phyloP scores from a whole-genome alignment of 2,797 vertebrate genomes.

The Denticeps clupeoides region DNA sequence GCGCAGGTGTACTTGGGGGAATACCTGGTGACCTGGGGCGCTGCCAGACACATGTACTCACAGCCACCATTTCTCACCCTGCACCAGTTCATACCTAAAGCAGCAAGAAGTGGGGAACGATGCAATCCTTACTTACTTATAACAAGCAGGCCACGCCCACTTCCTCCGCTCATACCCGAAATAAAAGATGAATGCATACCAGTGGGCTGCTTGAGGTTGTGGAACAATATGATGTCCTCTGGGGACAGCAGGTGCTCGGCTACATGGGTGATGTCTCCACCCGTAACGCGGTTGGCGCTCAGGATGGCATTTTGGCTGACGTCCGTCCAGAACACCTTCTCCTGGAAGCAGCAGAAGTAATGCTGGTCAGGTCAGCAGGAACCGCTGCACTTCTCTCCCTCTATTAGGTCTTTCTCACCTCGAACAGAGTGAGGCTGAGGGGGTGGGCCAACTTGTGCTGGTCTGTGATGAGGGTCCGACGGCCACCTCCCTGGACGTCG shows the following conservation, averaged over 20 bases:
- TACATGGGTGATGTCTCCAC: conserved; percentile 58
- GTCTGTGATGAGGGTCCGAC: conserved; percentile 67
- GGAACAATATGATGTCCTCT: conserved; percentile 75
- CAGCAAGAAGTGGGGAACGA: background rate
- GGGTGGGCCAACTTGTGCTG: conserved; percentile 70
- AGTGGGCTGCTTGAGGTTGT: conserved; percentile 71
- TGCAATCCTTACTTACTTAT: background rate
- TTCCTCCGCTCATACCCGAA: no score
- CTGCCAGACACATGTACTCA: conserved; percentile 76
- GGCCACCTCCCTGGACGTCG: conserved; percentile 59
- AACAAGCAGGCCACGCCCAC: no score
- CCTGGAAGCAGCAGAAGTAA: conserved; percentile 43
- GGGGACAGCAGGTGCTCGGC: conserved; percentile 70
- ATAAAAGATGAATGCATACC: conserved; percentile 55
- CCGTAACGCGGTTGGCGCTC: conserved; percentile 77
- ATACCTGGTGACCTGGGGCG: conserved; percentile 66
- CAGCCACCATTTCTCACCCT: conserved; percentile 62
- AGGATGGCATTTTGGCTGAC: conserved; percentile 73
- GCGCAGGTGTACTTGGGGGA: conserved; percentile 78
- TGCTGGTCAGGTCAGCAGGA: background rate
- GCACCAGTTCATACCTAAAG: conserved; percentile 74
- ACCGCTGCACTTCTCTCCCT: background rate
- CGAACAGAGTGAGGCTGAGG: conserved; percentile 73
- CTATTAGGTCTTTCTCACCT: conserved; percentile 50
- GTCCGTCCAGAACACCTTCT: conserved; percentile 82